phyloP scores from a whole-genome alignment of 1,140 invertebrate genomes.

The Radopholus similis region DNA sequence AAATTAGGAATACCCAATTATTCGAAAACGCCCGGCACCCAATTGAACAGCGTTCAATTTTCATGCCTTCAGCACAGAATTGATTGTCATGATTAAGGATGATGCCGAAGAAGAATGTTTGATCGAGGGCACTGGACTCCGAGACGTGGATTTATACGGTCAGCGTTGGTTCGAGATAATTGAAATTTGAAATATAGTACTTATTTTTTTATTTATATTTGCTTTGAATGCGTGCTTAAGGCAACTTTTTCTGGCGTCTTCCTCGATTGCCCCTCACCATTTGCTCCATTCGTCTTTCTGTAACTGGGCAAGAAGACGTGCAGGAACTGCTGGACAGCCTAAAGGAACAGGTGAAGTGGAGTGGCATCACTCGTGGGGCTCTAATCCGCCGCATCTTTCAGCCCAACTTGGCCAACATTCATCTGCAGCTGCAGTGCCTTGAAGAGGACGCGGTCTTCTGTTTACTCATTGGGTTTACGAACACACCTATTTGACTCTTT shows the following conservation, averaged over 20 bases:
- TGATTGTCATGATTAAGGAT: constrained; percentile 7
- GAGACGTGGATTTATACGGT: constrained; percentile 54
- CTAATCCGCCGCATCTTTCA: too few species aligned
- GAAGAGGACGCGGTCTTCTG: constrained; percentile 44
- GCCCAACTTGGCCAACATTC: constrained; percentile 42
- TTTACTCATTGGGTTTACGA: constrained; percentile 10
- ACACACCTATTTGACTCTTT: background rate
- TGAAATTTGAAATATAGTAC: too few species aligned
- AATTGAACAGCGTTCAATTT: too few species aligned
- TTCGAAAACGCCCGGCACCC: too few species aligned
- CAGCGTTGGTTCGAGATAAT: background rate
- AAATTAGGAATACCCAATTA: too few species aligned
- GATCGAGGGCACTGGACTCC: constrained; percentile 47
- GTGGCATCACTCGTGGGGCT: too few species aligned
- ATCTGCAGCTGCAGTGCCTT: constrained; percentile 49
- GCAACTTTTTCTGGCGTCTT: constrained; percentile 50
- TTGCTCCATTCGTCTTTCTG: constrained; percentile 47
- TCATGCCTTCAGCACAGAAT: too few species aligned
- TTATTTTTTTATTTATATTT: too few species aligned
- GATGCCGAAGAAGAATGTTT: constrained; percentile 19
- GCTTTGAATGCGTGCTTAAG: too few species aligned
- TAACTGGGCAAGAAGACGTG: constrained; percentile 50
- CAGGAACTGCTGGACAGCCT: constrained; percentile 41
- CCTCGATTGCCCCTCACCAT: constrained; percentile 47
- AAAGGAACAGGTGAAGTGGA: constrained; percentile 26